Percentiles rank a stretch among this genome's conserved stretches.
Conservation (phyloP, 2,113 vertebrate species). For the Ginglymostoma cirratum region DNA sequence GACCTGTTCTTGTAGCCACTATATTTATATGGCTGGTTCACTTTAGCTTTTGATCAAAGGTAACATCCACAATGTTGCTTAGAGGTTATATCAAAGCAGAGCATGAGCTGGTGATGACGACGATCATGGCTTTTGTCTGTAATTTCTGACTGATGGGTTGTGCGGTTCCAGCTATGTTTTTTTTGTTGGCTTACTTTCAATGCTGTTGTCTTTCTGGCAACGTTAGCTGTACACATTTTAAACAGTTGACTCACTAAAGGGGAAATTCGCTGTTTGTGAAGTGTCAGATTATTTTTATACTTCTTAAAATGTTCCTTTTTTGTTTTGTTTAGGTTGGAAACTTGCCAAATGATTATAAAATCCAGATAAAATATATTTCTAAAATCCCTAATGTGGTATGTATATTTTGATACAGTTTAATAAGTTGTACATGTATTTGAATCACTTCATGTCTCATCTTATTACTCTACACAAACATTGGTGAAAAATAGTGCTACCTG, state of each 20-base stretch:
- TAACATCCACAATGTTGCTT: not conserved
- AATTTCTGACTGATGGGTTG: not conserved
- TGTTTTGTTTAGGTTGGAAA: conserved; percentile 26
- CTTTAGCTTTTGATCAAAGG: too few relatives aligned
- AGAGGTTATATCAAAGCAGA: not conserved
- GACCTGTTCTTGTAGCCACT: too few relatives aligned
- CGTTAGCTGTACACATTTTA: not conserved
- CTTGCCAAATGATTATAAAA: conserved; percentile 31
- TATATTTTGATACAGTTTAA: not conserved
- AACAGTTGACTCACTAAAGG: not conserved
- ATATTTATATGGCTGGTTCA: too few relatives aligned
- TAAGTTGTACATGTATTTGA: not conserved
- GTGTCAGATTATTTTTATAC: not conserved
- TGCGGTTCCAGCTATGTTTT: not conserved
- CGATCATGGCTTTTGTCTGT: not conserved
- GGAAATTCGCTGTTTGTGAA: not conserved
- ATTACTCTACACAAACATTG: not conserved
- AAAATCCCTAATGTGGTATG: conserved; percentile 33
- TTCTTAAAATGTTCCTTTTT: not conserved
- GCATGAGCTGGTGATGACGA: not conserved
- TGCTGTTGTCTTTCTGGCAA: not conserved
- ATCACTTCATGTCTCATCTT: too few relatives aligned
- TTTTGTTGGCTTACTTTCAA: not conserved
- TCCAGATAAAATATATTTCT: conserved; percentile 29
- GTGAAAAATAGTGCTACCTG: not conserved